Evolutionary conservation across 2,797 vertebrate genomes (phyloP), one percentile per base, ranked within the genome.

Genomic region (Hydrolagus colliei): DNA sequence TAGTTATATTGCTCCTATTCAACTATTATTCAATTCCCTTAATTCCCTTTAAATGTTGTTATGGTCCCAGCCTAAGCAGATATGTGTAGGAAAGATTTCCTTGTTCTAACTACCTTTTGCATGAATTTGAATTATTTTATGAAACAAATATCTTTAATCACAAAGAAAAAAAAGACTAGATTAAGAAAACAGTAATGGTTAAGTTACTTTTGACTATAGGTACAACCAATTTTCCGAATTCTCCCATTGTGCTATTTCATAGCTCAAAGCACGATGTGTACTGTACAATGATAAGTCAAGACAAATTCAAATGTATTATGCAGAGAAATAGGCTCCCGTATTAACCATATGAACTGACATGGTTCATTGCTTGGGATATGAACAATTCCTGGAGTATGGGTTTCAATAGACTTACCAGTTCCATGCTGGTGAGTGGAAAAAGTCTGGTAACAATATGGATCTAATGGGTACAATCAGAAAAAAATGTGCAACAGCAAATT

Each of bases 381-480:
- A 82, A 68, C 32, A 68, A 63, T 82, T 82, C 62, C 14, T 82
- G 79, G 22, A 68, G 32, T 84, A 52, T 32, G 11, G 16, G 20
- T 84, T 84, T 84, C 65, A 71, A 68, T 84, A 67, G 65, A 84
- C 63, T 52, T 84, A 71, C 79, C 79, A 84, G 71, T 35, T 84
- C 71, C 65, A 52, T n/a, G 32, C 79, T 52, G 65, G 79, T 84
- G 79, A 84, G 68, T 84, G 79, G 79, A 84, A 84, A 84, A 84
- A 12, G 32, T 84, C 79, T 84, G 79, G 79, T 32, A 84, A 63
- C 79, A 84, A 84, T 84, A 84, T 84, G 79, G 79, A 84, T 20
- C 79, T 68, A 84, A 84, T 84, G 79, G 65, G 65, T 84, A 84
- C 79, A 84, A 84, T 84, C 79, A 84, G 65, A 84, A 71, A 84